These are phyloP conservation scores for Lasioglossum zephyrum DNA, from an alignment of 2,888 invertebrate species.

Conservation along the genomic window DNA sequence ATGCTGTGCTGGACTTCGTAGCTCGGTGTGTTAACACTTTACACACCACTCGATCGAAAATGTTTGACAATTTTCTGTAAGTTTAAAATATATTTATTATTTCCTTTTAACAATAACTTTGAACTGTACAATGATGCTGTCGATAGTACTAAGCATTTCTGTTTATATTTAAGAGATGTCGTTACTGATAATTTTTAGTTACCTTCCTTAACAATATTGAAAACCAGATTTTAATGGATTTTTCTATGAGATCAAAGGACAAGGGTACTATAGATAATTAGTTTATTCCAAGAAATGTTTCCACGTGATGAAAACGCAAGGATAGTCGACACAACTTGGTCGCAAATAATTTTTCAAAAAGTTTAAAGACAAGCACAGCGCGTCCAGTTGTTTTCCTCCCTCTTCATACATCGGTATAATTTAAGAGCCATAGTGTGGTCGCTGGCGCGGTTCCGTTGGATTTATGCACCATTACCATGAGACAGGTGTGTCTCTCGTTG, in stretches of 20 bases:
- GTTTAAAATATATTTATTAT: no score
- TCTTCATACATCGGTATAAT: constrained; percentile 53
- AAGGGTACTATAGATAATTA: no score
- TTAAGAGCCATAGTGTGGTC: constrained; percentile 40
- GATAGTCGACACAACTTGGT: background rate
- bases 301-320: background rate
- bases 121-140: no score
- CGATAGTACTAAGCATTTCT: no score
- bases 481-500: constrained; percentile 64
- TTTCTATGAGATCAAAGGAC: background rate
- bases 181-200: no score
- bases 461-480: constrained; percentile 66
- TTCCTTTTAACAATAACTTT: no score
- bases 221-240: no score
- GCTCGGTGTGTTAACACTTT: background rate
- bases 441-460: constrained; percentile 39
- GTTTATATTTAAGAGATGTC: no score
- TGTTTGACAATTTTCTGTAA: background rate
- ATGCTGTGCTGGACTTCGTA: background rate
- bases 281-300: background rate
- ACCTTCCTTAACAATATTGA: no score
- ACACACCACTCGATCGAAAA: no score
- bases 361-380: background rate
- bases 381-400: background rate
- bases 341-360: background rate